A percentile compares a stretch with the other conserved stretches of the same genome.
Evolutionary conservation across 2,113 vertebrate genomes (phyloP).

Genomic region (Pycnonotus jocosus): DNA sequence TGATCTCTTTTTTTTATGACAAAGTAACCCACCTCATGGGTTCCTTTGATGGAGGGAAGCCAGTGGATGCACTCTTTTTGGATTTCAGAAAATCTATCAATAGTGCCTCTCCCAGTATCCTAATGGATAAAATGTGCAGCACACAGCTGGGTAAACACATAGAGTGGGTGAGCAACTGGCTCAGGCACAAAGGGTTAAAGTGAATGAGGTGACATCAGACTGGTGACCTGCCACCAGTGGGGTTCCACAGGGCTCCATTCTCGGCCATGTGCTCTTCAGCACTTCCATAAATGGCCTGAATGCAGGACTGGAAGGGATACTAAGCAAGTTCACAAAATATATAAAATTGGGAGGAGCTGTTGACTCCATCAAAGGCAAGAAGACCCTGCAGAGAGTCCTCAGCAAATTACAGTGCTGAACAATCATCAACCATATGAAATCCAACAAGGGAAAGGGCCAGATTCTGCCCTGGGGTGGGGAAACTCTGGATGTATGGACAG

Average conservation of each 20-base stretch:
- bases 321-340: not conserved
- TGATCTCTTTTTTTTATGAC: not conserved
- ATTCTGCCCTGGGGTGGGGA: not conserved
- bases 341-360: not conserved
- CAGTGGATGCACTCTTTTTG: not conserved
- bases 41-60: not conserved
- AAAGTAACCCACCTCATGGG: not conserved
- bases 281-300: not conserved
- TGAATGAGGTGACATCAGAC: not conserved
- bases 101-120: not conserved
- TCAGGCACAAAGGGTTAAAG: not conserved
- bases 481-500: accelerated
- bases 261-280: not conserved
- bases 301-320: not conserved
- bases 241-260: not conserved
- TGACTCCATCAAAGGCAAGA: not conserved
- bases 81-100: not conserved
- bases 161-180: too few relatives aligned
- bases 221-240: not conserved
- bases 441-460: not conserved
- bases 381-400: not conserved
- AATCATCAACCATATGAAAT: not conserved
- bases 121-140: not conserved
- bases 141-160: not conserved
- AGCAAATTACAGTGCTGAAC: not conserved